Evolutionary conservation across 2,797 vertebrate species (phyloP), one percentile per base, ranked within the genome.

Genomic region (Enteromius argenteus): DNA sequence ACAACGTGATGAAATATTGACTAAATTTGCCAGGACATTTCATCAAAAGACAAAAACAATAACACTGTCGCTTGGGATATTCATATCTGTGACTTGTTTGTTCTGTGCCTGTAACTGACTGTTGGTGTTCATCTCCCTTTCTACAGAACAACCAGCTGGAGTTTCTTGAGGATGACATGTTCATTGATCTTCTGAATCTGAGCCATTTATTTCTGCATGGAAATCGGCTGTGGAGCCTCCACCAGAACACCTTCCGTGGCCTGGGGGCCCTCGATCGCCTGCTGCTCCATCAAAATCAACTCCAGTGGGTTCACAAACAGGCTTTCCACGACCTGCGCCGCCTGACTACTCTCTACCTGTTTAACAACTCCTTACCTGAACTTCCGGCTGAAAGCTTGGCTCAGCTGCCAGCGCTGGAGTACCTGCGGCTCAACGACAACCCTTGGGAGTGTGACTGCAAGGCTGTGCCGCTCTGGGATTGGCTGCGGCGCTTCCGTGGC

Each of bases 141-240:
- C 15, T 78, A 7, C 88, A 96, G 95, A 97, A 99, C 91, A 99
- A 99, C 94, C 96, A 96, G 90, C 94, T 99, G 0, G 97, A 98
- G 93, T 97, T 97, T 92, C 96, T 99, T 85, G 97, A 99, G 91
- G 98, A 99, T 0, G 97, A 99, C 91, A 95, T 98, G 91, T 99
- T 99, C 87, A 96, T 97, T 62, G 98, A 99, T 94, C 95, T 99
- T 67, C 95, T 97, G 91, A 99, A 99, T 93, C 97, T 99, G 83
- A 99, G 97, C 92, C 97, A 99, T 93, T 96, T 99, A 88, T 99
- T 99, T 88, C 94, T 99, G 79, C 98, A 99, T 2, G 98, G 98
- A 66, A 99, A 99, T 93, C 96, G 94, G 82, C 94, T 99, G 44
- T 97, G 97, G 96, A 98, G 96, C 90, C 96, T 99, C 86, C 96